Percentiles rank a stretch among this genome's conserved stretches.
phyloP scores from a whole-genome alignment of 2,113 vertebrate genomes.

The Scophthalmus maximus region DNA sequence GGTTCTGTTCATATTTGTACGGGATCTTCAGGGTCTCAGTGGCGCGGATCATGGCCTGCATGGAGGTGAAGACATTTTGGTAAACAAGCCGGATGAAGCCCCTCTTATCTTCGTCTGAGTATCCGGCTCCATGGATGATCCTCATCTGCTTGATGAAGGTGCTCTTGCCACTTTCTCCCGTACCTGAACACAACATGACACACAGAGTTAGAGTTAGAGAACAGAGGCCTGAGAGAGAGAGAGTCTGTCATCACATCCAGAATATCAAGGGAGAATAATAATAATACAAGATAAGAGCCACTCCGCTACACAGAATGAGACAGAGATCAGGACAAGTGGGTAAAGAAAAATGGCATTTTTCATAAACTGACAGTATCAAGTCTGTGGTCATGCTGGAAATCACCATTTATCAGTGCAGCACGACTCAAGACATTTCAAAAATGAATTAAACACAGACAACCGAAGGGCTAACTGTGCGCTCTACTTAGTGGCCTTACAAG shows the following conservation, averaged over 20 bases:
- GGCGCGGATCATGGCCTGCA: conserved; percentile 89
- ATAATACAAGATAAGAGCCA: neutral
- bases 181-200: conserved; percentile 75
- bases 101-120: conserved; percentile 89
- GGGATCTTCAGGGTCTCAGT: conserved; percentile 88
- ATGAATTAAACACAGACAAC: neutral
- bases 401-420: too few relatives aligned
- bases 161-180: conserved; percentile 93
- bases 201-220: neutral
- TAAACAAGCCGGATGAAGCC: conserved; percentile 88
- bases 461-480: too few relatives aligned
- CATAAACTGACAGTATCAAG: neutral
- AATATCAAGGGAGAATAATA: neutral
- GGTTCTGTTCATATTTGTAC: conserved; percentile 85
- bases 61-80: conserved; percentile 90
- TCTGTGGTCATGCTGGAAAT: too few relatives aligned
- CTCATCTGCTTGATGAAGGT: conserved; percentile 96
- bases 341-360: neutral
- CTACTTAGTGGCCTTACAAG: neutral
- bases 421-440: neutral
- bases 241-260: neutral
- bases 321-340: too few relatives aligned
- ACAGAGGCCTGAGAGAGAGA: neutral
- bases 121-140: conserved; percentile 91
- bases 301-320: neutral